Percentiles rank a stretch among this genome's conserved stretches.
Evolutionary conservation across 2,888 invertebrate species (phyloP).

Genomic region (Carcina quercana): DNA sequence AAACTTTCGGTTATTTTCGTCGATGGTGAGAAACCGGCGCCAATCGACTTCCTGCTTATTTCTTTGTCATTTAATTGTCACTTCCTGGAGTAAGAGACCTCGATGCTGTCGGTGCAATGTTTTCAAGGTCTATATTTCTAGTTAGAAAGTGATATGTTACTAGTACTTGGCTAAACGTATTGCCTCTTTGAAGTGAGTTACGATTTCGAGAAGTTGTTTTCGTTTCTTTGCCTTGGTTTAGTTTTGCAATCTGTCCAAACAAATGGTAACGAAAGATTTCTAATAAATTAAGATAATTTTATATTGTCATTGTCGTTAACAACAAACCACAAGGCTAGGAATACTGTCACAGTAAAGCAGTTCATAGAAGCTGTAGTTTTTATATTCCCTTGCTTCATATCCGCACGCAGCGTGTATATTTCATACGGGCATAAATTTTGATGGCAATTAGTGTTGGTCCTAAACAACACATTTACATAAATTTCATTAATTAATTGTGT

Average conservation of each 20-base stretch:
- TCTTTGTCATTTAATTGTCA: constrained; percentile 14
- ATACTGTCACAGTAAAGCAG: no score
- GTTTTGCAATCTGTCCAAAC: constrained; percentile 5
- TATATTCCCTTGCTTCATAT: no score
- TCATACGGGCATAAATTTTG: no score
- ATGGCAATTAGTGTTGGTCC: no score
- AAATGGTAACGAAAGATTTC: no score
- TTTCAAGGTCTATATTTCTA: constrained; percentile 10
- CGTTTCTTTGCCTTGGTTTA: constrained; percentile 22
- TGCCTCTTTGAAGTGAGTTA: constrained; percentile 6
- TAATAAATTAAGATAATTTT: no score
- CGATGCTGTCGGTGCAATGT: constrained; percentile 1
- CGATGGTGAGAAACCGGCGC: constrained; percentile 21
- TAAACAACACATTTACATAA: no score
- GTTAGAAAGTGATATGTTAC: constrained; percentile 7
- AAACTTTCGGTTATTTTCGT: constrained; percentile 18
- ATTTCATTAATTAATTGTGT: no score
- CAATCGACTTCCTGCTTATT: constrained; percentile 28
- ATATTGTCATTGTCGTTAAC: no score
- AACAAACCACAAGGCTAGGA: no score
- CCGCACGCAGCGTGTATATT: no score
- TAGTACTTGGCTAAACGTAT: not conserved
- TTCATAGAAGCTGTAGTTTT: no score
- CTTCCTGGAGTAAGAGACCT: constrained; percentile 27
- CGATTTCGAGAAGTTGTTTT: constrained; percentile 30